Conservation (phyloP, 2,888 invertebrate genomes). For the Lottia gigantea region DNA sequence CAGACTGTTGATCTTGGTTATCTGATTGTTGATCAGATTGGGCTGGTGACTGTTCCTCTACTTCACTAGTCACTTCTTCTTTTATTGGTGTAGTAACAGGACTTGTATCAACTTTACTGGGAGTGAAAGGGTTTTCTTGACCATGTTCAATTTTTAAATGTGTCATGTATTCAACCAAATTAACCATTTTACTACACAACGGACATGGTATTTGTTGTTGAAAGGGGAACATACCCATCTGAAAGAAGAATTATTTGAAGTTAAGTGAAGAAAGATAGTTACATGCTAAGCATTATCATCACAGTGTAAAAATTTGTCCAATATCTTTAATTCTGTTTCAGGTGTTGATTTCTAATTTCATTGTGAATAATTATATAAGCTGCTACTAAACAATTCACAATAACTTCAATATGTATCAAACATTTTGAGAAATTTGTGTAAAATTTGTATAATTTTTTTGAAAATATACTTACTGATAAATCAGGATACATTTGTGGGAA, state of each 20-base stretch:
- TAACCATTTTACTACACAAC: background rate
- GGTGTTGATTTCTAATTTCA: too few species aligned
- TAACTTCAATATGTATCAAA: too few species aligned
- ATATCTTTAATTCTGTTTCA: too few species aligned
- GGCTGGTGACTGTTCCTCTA: background rate
- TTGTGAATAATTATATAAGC: too few species aligned
- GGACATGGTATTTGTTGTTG: slow-evolving; percentile 6
- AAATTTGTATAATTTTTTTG: too few species aligned
- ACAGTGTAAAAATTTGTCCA: too few species aligned
- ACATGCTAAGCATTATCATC: too few species aligned
- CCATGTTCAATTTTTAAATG: background rate
- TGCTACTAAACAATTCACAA: too few species aligned
- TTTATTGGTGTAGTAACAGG: background rate
- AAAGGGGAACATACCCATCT: background rate
- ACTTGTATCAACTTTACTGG: background rate
- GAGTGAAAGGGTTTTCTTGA: background rate
- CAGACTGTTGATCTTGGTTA: too few species aligned
- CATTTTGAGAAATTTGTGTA: too few species aligned
- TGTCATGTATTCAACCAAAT: background rate
- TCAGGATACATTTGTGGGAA: background rate
- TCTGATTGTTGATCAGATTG: too few species aligned
- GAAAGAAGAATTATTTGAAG: background rate
- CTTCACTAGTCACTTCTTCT: background rate
- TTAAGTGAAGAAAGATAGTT: too few species aligned
- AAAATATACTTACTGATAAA: background rate